A percentile compares a stretch with the other conserved stretches of the same genome.
Evolutionary conservation across 2,797 vertebrate species (phyloP).

Genomic region (Rhinella marina): DNA sequence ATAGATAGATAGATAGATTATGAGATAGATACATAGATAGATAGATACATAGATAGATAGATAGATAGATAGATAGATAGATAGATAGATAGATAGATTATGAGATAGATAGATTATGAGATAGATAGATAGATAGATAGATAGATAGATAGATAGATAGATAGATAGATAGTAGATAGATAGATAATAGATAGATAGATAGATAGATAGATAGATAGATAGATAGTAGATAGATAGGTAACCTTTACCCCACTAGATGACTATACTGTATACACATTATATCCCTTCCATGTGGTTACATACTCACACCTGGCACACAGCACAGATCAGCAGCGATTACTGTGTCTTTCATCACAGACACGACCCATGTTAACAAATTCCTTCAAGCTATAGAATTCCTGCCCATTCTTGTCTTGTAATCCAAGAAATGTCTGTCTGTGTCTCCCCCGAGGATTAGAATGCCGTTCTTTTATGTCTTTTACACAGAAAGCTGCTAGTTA

Average conservation of each 20-base stretch:
- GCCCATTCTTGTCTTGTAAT: conserved; percentile 30
- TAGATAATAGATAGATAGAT: not conserved
- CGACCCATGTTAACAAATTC: not conserved
- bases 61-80: not conserved
- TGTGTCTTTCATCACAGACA: not conserved
- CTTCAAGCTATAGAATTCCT: conserved; percentile 16
- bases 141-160: not conserved
- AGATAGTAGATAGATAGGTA: not conserved
- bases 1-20: no score
- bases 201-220: not conserved
- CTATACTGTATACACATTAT: not conserved
- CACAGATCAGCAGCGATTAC: not conserved
- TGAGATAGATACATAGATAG: not conserved
- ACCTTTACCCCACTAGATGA: not conserved
- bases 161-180: no score
- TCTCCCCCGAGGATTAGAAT: not conserved
- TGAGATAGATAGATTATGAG: not conserved
- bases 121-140: not conserved
- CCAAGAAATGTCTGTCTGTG: not conserved
- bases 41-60: no score
- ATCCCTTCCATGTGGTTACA: not conserved
- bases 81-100: not conserved
- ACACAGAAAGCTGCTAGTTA: not conserved
- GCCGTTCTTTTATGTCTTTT: not conserved
- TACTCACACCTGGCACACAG: not conserved